These are phyloP conservation scores for Aphaenogaster ashmeadi DNA, from an alignment of 1,140 invertebrate genomes.

Conservation along the genomic window DNA sequence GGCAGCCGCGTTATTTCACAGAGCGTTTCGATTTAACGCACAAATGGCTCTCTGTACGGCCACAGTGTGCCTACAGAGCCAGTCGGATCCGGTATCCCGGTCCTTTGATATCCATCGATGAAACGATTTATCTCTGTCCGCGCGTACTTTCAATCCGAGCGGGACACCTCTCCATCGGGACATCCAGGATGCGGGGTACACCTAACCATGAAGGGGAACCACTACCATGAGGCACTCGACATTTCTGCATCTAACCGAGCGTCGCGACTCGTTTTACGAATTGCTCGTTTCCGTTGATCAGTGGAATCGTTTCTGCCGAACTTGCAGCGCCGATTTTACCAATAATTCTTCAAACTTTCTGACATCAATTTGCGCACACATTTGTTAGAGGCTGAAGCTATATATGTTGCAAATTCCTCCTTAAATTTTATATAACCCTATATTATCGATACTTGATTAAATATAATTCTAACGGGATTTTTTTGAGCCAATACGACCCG, in stretches of 20 bases:
- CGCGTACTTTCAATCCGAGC: conserved; percentile 76
- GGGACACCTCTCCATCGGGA: conserved; percentile 77
- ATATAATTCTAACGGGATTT: not conserved
- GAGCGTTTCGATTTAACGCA: conserved; percentile 79
- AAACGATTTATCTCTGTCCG: conserved; percentile 79
- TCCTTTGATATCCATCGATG: conserved; percentile 79
- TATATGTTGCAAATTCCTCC: not conserved
- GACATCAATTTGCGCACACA: not conserved
- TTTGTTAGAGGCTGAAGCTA: not conserved
- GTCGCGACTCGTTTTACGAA: conserved; percentile 67
- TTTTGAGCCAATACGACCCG: not conserved
- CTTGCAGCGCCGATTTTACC: conserved; percentile 5
- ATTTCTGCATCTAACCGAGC: conserved; percentile 58
- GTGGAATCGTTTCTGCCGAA: conserved; percentile 32
- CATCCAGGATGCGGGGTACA: conserved; percentile 73
- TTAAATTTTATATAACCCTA: not conserved
- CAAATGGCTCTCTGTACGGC: conserved; percentile 76
- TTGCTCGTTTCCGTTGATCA: conserved; percentile 57
- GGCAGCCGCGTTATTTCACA: conserved; percentile 73
- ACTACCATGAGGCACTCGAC: conserved; percentile 44
- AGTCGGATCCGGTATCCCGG: conserved; percentile 72
- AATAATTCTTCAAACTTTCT: conserved; percentile 15
- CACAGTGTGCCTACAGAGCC: conserved; percentile 67
- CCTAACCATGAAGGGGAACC: conserved; percentile 70
- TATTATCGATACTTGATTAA: not conserved